Conservation (phyloP, 2,888 invertebrate species). For the Fissipunctia ypsillon region DNA sequence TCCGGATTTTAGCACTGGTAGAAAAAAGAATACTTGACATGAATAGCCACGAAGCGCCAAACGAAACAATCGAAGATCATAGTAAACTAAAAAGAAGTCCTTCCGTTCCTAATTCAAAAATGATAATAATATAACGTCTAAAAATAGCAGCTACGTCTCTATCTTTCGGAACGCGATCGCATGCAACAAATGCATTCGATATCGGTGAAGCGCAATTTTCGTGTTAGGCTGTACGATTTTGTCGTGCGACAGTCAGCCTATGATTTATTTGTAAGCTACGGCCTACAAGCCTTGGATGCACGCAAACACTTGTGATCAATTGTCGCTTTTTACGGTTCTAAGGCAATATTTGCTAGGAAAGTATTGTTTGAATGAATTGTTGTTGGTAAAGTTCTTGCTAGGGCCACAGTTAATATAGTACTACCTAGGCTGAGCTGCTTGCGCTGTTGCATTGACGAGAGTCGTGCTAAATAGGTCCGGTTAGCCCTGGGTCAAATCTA, state of each 20-base stretch:
- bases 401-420: too few relatives aligned
- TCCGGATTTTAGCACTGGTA: not conserved
- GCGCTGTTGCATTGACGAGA: not conserved
- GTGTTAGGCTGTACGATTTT: conserved; percentile 83
- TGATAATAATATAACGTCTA: conserved; percentile 32
- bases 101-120: conserved; percentile 33
- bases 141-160: conserved; percentile 74
- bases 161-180: conserved; percentile 76
- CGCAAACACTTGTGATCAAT: conserved; percentile 86
- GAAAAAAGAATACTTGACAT: not conserved
- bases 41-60: not conserved
- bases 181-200: conserved; percentile 87
- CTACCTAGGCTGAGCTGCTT: too few relatives aligned
- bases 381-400: conserved; percentile 34
- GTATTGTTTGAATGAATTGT: conserved; percentile 33
- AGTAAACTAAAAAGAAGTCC: conserved; percentile 20
- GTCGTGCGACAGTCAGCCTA: conserved; percentile 81
- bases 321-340: conserved; percentile 69
- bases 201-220: conserved; percentile 85
- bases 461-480: not conserved
- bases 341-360: conserved; percentile 31
- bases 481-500: not conserved
- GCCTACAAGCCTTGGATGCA: conserved; percentile 72
- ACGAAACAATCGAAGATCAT: not conserved
- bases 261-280: conserved; percentile 80